Evolutionary conservation across 2,888 invertebrate genomes (phyloP), one percentile per base, ranked within the genome.

Genomic region (Andrena haemorrhoa): DNA sequence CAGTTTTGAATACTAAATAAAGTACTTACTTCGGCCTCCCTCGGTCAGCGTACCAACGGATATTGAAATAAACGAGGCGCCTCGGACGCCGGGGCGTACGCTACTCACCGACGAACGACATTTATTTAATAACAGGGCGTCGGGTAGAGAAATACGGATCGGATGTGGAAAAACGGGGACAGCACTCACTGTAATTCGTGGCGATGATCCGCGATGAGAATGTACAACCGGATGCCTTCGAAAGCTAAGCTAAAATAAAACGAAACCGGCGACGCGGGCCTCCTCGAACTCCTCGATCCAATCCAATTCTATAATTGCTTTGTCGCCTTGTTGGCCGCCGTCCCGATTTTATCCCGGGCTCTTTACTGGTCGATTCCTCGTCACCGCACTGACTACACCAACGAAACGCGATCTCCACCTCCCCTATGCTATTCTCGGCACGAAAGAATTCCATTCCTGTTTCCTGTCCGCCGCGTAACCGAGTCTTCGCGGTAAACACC

Each of bases 401-500:
- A 84, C 92, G 93, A 94, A 94, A 94, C 92, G 94, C 92, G 93
- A 94, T 94, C 94, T 93, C 92, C 91, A 84, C 89, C 89, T 91
- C 90, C 86, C 90, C 79, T 88, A 90, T 86, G 91, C 93, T 94
- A 93, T 94, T 94, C 92, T 92, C 90, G 89, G 91, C 89, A 75
- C 75, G 85, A 90, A 91, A 89, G 89, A 89, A 90, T 89, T 89
- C 87, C 90, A 90, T 89, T 91, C 89, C 91, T 91, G 87, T 91
- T 93, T 92, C 88, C 82, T 83, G 71, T 75, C 87, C 86, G 65
- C 75, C 74, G 89, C 88, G 89, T 90, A 91, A 91, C 89, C 87
- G 75, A 82, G 49, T 73, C 80, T 68, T 66, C 70, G 75, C 84
- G 86, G 87, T 90, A 91, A 91, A 91, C 87, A 89, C 84, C 86